phyloP scores from a whole-genome alignment of 2,113 vertebrate species.

The Nycticebus coucang region DNA sequence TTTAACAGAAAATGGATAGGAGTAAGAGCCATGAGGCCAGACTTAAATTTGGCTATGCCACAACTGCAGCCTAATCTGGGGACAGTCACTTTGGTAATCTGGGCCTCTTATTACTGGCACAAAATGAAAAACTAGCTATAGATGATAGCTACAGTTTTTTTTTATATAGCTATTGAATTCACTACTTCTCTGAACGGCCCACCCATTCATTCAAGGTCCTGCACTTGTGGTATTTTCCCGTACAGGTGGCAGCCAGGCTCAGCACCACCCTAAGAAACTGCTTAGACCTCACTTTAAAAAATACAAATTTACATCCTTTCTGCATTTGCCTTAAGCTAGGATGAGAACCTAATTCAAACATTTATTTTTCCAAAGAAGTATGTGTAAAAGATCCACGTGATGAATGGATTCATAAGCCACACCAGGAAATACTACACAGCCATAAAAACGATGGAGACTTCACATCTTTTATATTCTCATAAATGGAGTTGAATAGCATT shows the following conservation, averaged over 20 bases:
- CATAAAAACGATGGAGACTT: too few species aligned
- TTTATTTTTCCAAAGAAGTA: not conserved
- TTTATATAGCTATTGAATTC: not conserved
- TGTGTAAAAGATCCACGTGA: not conserved
- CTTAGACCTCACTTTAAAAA: not conserved
- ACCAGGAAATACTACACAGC: too few species aligned
- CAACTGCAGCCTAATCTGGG: not conserved
- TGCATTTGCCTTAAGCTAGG: not conserved
- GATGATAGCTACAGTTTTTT: not conserved
- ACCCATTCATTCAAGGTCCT: not conserved
- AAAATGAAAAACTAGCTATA: not conserved
- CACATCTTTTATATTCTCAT: too few species aligned
- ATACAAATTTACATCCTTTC: not conserved
- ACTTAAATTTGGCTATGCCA: not conserved
- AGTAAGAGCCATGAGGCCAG: not conserved
- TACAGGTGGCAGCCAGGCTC: not conserved
- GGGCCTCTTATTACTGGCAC: not conserved
- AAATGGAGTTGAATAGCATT: too few species aligned
- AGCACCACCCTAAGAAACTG: not conserved
- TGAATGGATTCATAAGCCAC: too few species aligned
- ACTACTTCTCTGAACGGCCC: not conserved
- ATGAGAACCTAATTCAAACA: not conserved
- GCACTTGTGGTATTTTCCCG: not conserved
- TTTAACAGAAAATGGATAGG: not conserved
- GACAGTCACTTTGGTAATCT: not conserved